Base-by-base conservation (phyloP, 2,888 invertebrate species). In the Synanthedon myopaeformis region DNA sequence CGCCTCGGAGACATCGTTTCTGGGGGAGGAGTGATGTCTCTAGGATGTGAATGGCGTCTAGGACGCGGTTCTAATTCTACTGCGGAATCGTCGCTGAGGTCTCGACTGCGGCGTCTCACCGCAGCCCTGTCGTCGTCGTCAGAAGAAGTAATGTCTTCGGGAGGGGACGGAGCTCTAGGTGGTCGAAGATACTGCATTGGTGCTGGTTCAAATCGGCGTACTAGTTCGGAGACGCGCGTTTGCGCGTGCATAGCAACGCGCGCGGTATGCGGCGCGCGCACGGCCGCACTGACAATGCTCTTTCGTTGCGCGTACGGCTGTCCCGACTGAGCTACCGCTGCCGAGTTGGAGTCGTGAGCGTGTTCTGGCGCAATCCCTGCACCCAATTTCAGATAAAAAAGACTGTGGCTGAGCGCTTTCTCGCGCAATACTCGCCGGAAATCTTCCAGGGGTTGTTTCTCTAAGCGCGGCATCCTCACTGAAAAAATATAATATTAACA, bases 21-120 rank as follows among this genome's bases (percentile, higher is more conserved):
- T 2, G 81, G 81, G 0, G 82, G 83, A 1, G 85, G 83, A 8
- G 84, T 81, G 54, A 78, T 66, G 54, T 79, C 80, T 51, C 84
- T 72, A 48, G 85, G 85, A 62, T 82, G 82, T 54, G 82, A 86
- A 58, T 85, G 85, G 53, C 86, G 66, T 41, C 86, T 62, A 53
- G 65, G 59, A 41, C 83, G 76, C 35, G 90, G 89, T 61, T 90
- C 89, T 61, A 89, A 76, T 55, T 88, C 88, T 8, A 89, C 86
- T 0, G 89, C 87, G 4, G 90, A 90, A 62, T 90, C 90, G 63
- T 88, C 84, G 65, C 85, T 85, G 49, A 86, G 64, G 61, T 87
- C 87, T 54, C 87, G 79, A 62, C 83, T 83, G 57, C 88, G 79
- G 42, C 86, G 77, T 48, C 87, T 67, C 53, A 85, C 82, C 6